phyloP scores from a whole-genome alignment of 2,888 invertebrate genomes.

The Leucophenga montana region DNA sequence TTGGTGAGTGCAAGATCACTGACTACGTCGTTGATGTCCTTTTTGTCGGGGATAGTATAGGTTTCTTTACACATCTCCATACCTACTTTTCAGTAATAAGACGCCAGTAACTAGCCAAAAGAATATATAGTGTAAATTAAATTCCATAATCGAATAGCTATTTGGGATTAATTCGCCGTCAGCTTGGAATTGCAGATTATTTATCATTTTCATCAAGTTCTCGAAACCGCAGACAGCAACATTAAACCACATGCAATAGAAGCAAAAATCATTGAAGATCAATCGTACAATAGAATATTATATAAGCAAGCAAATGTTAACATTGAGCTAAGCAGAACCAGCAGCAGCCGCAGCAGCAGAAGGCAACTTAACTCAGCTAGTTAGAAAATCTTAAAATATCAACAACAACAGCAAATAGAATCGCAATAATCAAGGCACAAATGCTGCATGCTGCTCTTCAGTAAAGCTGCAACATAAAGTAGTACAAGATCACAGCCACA shows the following conservation, averaged over 20 bases:
- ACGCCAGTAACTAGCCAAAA: no score
- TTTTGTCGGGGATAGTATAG: no score
- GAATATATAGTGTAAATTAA: no score
- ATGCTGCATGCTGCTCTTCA: constrained; percentile 13
- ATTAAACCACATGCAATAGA: not conserved
- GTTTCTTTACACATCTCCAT: no score
- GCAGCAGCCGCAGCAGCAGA: constrained; percentile 28
- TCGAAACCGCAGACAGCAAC: constrained; percentile 15
- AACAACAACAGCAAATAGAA: constrained; percentile 37
- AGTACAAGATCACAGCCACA: constrained; percentile 31
- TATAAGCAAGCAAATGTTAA: constrained; percentile 61
- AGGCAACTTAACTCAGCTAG: constrained; percentile 47
- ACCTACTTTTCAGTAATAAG: no score
- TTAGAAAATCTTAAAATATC: constrained; percentile 51
- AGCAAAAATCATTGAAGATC: constrained; percentile 18
- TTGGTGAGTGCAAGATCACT: no score
- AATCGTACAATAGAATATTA: constrained; percentile 45
- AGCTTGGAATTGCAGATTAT: constrained; percentile 49
- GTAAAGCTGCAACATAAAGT: constrained; percentile 17
- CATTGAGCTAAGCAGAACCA: constrained; percentile 38
- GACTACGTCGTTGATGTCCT: no score
- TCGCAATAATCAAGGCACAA: constrained; percentile 4
- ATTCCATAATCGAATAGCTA: no score
- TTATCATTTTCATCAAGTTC: constrained; percentile 52
- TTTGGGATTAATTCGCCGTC: no score